A percentile compares a stretch with the other conserved stretches of the same genome.
These are phyloP conservation scores for Octodonta nipae DNA, from an alignment of 2,888 invertebrate species.

Conservation along the genomic window DNA sequence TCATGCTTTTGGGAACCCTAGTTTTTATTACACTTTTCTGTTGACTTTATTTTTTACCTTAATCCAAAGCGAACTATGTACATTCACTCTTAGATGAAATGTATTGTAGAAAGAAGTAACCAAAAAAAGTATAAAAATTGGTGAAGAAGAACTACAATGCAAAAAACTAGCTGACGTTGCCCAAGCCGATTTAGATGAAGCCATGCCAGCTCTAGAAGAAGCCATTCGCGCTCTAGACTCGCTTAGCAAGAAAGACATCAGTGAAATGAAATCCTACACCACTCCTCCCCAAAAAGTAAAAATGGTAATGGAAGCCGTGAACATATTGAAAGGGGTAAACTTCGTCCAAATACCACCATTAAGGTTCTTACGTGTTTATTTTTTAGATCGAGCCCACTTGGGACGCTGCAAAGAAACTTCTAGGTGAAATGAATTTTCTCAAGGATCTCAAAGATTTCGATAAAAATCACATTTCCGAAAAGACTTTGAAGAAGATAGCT, in stretches of 20 bases:
- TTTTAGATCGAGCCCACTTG: constrained; percentile 69
- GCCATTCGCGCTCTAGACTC: constrained; percentile 68
- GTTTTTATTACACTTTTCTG: not conserved
- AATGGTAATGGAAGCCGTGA: constrained; percentile 80
- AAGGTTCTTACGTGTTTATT: constrained; percentile 4
- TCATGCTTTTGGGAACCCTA: too few relatives aligned
- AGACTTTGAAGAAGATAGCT: constrained; percentile 66
- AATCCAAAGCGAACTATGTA: too few relatives aligned
- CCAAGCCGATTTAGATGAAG: constrained; percentile 67
- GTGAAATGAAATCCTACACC: constrained; percentile 81
- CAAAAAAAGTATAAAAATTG: constrained; percentile 55
- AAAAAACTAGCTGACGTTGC: constrained; percentile 70
- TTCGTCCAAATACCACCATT: not conserved
- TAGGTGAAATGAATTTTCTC: constrained; percentile 69
- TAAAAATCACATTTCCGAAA: constrained; percentile 75
- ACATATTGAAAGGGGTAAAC: constrained; percentile 58
- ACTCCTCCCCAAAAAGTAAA: constrained; percentile 78
- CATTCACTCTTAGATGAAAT: constrained; percentile 21
- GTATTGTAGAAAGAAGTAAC: constrained; percentile 54
- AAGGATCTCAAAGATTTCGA: constrained; percentile 72
- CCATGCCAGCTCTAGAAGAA: constrained; percentile 76
- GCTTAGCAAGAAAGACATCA: constrained; percentile 73
- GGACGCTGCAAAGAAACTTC: constrained; percentile 74
- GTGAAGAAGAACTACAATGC: constrained; percentile 68
- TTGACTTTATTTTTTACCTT: too few relatives aligned